Percentiles rank a stretch among this genome's conserved stretches.
phyloP scores from a whole-genome alignment of 2,888 invertebrate genomes.

The Lucinisca nassula region DNA sequence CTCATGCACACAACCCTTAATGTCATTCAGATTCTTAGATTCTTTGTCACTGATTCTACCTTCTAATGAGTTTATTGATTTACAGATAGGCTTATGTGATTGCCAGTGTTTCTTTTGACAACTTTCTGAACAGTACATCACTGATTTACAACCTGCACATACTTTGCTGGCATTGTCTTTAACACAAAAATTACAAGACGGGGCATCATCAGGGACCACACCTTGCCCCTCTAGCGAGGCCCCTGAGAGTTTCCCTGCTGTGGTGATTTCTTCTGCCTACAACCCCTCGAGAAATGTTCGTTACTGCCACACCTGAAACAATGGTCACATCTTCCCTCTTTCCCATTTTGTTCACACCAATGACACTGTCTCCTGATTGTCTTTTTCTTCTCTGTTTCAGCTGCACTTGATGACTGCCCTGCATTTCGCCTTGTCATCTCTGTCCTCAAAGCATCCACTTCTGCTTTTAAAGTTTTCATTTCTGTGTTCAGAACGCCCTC shows the following conservation, averaged over 20 bases:
- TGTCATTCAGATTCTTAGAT: not conserved
- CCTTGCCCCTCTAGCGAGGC: not conserved
- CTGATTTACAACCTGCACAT: not conserved
- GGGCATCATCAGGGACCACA: not conserved
- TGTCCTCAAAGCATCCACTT: not conserved
- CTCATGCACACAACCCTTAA: slow-evolving; percentile 20
- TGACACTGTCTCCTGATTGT: not conserved
- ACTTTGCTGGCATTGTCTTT: not conserved
- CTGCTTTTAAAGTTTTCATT: not conserved
- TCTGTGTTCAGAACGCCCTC: not conserved
- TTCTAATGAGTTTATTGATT: not conserved
- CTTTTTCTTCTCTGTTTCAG: not conserved
- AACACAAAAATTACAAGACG: not conserved
- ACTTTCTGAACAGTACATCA: not conserved
- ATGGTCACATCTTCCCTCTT: slow-evolving; percentile 22
- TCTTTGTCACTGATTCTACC: not conserved
- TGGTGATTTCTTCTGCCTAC: not conserved
- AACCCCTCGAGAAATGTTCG: not conserved
- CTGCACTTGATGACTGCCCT: not conserved
- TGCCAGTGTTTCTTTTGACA: slow-evolving; percentile 26
- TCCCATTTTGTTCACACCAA: not conserved
- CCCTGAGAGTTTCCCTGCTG: not conserved
- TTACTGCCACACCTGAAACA: slow-evolving; percentile 30
- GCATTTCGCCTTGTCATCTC: not conserved
- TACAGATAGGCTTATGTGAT: not conserved